These are phyloP conservation scores for Anhinga anhinga DNA, from an alignment of 2,113 vertebrate species.

Conservation along the genomic window DNA sequence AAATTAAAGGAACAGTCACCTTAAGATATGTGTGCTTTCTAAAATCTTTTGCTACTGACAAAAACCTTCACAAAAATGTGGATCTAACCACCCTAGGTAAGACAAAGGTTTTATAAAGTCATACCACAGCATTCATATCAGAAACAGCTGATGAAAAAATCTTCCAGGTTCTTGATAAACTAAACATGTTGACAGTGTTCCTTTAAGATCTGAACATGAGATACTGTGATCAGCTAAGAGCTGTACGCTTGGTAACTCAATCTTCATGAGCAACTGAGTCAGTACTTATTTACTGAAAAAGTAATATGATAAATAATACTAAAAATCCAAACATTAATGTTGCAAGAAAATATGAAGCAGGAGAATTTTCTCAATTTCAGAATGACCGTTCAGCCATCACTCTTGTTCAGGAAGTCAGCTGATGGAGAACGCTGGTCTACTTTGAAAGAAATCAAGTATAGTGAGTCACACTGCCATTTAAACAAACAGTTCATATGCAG, in stretches of 20 bases:
- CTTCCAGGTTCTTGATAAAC: not conserved
- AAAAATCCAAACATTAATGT: not conserved
- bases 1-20: not conserved
- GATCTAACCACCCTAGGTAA: not conserved
- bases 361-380: not conserved
- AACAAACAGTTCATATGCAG: not conserved
- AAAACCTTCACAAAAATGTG: not conserved
- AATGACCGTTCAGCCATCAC: not conserved
- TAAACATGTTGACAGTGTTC: not conserved
- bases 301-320: not conserved
- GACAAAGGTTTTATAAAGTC: not conserved
- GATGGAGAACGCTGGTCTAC: conserved; percentile 1
- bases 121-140: not conserved
- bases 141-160: not conserved
- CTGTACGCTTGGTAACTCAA: not conserved
- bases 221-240: not conserved
- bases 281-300: not conserved
- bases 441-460: not conserved
- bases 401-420: not conserved
- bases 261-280: not conserved
- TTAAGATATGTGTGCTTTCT: not conserved
- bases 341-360: not conserved
- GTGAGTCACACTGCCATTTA: not conserved
- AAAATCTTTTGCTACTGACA: not conserved
- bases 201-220: not conserved